Base-by-base conservation (phyloP, 2,113 vertebrate genomes). In the Haplochromis vanheusdeni region DNA sequence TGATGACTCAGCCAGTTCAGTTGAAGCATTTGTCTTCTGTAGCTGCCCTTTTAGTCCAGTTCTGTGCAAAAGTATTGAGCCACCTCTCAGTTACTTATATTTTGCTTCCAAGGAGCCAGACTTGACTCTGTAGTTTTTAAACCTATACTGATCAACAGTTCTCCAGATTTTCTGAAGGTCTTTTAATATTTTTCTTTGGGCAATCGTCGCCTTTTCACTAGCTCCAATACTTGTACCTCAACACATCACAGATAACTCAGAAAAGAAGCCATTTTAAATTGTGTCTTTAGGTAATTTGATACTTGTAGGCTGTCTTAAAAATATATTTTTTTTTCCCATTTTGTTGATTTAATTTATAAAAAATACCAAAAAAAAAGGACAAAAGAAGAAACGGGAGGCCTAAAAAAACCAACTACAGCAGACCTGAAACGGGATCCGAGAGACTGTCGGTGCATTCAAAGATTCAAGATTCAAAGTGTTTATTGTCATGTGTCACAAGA, bases 261-360 rank as follows among this genome's bases (percentile, higher is more conserved):
- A 0, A 37, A 68, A 37, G 0, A 68, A 68, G 11, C 5, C 33
- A 37, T 37, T 68, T 37, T 37, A 13, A 65, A 68, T 65, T 5
- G 33, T 65, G 19, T 37, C 62, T 68, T 68, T 2, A 68, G 62
- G 0, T 37, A 4, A 7, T 68, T 73, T 17, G 68, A 45, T 16
- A 45, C 2, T 26, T 1, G 0, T 26, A 73, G 21, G 4, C 68
- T 45, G 37, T 17, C 21, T 26, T 23, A 26, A 70, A 70, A 40
- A 2, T 2, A 40, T 11, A 0, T 37, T 0, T 1, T 4, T 3
- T n/a, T 40, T 70, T 6, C 35, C 13, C 0, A 26, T 26, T 45
- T 26, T 26, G 1, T 45, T 73, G 40, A 73, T 45, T 26, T 26
- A 73, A 17, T 73, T 8, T 26, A 45, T 45, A 45, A 45, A 45